Base-by-base conservation (phyloP, 2,797 vertebrate genomes). In the Rhinatrema bivittatum region DNA sequence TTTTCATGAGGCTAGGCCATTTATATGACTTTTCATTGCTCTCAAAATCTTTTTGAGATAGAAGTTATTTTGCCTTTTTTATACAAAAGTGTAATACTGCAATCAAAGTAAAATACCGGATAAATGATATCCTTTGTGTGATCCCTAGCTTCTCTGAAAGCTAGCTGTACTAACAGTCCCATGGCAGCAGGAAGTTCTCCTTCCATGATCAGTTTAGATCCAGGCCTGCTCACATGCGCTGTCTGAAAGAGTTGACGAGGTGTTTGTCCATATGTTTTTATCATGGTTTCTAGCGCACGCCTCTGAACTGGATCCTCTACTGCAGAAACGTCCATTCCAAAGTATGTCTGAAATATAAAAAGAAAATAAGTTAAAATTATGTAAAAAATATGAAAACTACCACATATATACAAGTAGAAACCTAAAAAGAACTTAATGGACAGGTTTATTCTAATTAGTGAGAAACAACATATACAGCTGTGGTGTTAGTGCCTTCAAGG, bases 301-400 rank as follows among this genome's bases (percentile, higher is more conserved):
- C 95, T 86, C 77, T 99, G 96, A 34, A 99, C 96, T 1, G 96
- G 89, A 63, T 99, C 96, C 62, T 99, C 96, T 20, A 99, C 96
- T 3, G 96, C 88, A 7, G 95, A 97, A 22, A 99, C 96, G 23
- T 98, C 96, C 94, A 99, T 97, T 29, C 96, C 95, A 63, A 99
- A 99, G 41, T 98, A 99, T 0, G 96, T 99, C 96, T 99, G 65
- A 5, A 48, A 25, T 21, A 18, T 6, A 31, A 42, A 25, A 36
- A 29, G 24, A 18, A 22, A 7, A 24, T 3, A 12, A 14, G n/a
- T n/a, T n/a, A n/a, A n/a, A n/a, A n/a, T n/a, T n/a, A n/a, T n/a
- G n/a, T n/a, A n/a, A n/a, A n/a, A n/a, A n/a, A n/a, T n/a, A n/a
- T n/a, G n/a, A n/a, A n/a, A n/a, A n/a, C n/a, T n/a, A n/a, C n/a